Evolutionary conservation across 2,888 invertebrate genomes (phyloP), one percentile per base, ranked within the genome.

Genomic region (Lathronympha strigana): DNA sequence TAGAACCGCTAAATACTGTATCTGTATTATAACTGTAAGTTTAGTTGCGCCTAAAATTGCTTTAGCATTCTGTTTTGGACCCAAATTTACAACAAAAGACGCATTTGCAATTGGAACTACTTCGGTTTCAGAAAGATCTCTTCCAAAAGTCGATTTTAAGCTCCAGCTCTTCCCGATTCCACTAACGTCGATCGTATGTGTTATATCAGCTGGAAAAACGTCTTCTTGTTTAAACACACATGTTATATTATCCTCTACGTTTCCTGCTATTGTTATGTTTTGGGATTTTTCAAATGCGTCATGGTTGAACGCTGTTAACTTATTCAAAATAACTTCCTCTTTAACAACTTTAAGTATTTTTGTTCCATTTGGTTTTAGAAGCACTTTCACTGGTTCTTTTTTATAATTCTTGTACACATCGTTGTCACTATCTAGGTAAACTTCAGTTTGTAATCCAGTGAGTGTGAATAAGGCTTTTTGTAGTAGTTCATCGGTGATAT

Each of bases 201-300:
- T 13, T 31, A 57, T 28, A 9, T 57, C 31, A 0, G 31, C n/a
- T 28, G 57, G 45, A 43, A 57, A 57, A 3, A 57, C 57, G 4
- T 28, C 57, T 4, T 31, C 31, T 21, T 57, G 57, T 11, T 45
- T 57, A 43, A 4, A 57, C 1, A 57, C 28, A 57, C 31, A 43
- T 28, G 28, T 57, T 4, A 45, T 11, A 31, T 57, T 57, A 45
- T 57, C 57, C 21, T 57, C 45, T 57, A 57, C n/a, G n/a, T n/a
- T 57, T 19, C 57, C 57, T 45, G 43, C 6, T n/a, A 57, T 9
- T 15, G 31, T 57, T 21, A 57, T 57, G 6, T 19, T 8, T 19
- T 45, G 43, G 6, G 43, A 45, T 19, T 28, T 57, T 19, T 31
- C n/a, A 4, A 9, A n/a, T 28, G 17, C 31, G 28, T 45, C 43